Conservation (phyloP, 2,797 vertebrate genomes). For the Catharus ustulatus region DNA sequence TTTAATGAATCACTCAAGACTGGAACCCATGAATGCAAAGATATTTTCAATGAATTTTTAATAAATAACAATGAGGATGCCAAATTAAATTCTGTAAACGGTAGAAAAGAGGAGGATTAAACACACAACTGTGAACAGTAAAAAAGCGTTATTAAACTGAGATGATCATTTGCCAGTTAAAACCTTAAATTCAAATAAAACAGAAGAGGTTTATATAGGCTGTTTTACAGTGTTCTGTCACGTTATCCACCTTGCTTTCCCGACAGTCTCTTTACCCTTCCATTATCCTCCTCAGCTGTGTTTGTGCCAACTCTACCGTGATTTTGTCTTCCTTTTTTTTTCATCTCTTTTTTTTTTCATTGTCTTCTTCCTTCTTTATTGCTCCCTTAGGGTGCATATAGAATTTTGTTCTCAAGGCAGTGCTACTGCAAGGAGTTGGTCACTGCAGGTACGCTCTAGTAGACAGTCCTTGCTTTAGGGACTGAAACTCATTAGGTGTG, state of each 20-base stretch:
- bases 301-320: fast-evolving
- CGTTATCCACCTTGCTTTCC: background rate
- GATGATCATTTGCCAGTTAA: background rate
- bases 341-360: background rate
- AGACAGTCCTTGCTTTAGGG: background rate
- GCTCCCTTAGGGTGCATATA: background rate
- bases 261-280: background rate
- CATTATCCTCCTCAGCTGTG: background rate
- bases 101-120: constrained; percentile 21
- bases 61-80: background rate
- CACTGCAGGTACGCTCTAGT: background rate
- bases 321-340: background rate
- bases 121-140: background rate
- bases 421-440: background rate
- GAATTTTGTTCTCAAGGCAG: background rate
- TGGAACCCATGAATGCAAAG: background rate
- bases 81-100: background rate
- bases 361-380: background rate
- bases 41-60: constrained; percentile 21
- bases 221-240: background rate
- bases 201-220: background rate
- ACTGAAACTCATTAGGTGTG: background rate
- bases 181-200: background rate
- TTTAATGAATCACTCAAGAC: constrained; percentile 30
- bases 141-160: background rate